phyloP scores from a whole-genome alignment of 2,113 vertebrate genomes.

The Callospermophilus lateralis region DNA sequence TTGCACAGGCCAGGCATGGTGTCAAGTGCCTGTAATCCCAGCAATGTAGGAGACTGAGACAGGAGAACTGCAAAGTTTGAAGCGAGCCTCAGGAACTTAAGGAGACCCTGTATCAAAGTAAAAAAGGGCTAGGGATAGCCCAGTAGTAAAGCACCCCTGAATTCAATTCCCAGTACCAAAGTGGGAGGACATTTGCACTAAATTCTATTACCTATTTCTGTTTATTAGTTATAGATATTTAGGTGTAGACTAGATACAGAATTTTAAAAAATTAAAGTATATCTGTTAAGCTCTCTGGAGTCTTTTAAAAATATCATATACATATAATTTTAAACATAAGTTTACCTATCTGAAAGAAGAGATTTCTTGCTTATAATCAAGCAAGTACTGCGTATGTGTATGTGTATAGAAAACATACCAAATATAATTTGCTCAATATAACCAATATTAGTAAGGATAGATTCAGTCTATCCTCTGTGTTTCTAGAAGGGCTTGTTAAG shows the following conservation, averaged over 20 bases:
- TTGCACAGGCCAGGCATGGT: too few relatives aligned
- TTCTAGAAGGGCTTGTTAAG: neutral
- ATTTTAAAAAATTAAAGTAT: neutral
- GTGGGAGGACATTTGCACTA: neutral
- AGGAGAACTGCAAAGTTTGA: neutral
- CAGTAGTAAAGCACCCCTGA: too few relatives aligned
- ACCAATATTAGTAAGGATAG: neutral
- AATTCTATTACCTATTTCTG: constrained; percentile 13
- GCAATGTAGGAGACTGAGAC: neutral
- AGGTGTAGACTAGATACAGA: neutral
- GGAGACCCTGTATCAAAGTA: neutral
- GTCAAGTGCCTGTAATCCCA: neutral
- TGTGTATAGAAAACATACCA: too few relatives aligned
- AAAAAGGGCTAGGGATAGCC: too few relatives aligned
- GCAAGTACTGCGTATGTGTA: too few relatives aligned
- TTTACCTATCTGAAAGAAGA: constrained; percentile 1
- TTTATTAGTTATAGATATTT: neutral
- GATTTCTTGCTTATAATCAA: neutral
- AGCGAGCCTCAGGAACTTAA: neutral
- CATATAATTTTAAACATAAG: neutral
- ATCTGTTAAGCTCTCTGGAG: neutral
- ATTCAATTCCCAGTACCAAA: too few relatives aligned
- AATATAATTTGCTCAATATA: constrained; percentile 22
- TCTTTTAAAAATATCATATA: neutral
- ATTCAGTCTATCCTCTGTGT: neutral